Conservation (phyloP, 2,797 vertebrate genomes). For the Paguma larvata region DNA sequence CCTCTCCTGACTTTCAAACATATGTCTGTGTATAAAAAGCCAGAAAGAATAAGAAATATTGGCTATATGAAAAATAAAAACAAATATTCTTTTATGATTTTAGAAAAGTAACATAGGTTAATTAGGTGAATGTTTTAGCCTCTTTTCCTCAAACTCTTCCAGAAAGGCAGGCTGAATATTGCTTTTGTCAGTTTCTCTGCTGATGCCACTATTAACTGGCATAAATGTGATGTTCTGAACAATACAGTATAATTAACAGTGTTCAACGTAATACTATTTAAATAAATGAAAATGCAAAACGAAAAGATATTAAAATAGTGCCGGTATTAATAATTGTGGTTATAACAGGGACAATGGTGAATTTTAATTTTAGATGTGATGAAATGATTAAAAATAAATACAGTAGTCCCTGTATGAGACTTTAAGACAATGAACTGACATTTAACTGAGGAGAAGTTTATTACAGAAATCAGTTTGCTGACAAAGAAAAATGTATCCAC, state of each 20-base stretch:
- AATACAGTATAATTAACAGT: conserved; percentile 72
- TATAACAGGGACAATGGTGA: conserved; percentile 10
- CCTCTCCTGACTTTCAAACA: neutral
- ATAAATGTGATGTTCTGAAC: conserved; percentile 62
- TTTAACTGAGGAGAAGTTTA: conserved; percentile 39
- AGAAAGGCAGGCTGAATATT: neutral
- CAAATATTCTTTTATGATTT: neutral
- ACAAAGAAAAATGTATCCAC: neutral
- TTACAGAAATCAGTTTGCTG: conserved; percentile 1
- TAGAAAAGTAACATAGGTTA: neutral
- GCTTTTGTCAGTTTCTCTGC: neutral
- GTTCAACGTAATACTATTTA: conserved; percentile 63
- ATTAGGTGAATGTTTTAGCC: neutral
- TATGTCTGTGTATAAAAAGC: neutral
- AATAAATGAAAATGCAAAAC: conserved; percentile 81
- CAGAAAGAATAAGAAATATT: neutral
- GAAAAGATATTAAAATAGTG: conserved; percentile 71
- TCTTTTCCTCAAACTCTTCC: neutral
- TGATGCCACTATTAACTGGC: conserved; percentile 61
- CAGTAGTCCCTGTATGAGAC: neutral
- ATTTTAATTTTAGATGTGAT: conserved; percentile 67
- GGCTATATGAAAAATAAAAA: neutral
- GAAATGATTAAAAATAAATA: conserved; percentile 32
- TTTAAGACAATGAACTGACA: conserved; percentile 15
- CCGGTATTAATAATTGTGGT: conserved; percentile 73